phyloP scores from a whole-genome alignment of 2,888 invertebrate genomes.

The Bhutanitis thaidina region DNA sequence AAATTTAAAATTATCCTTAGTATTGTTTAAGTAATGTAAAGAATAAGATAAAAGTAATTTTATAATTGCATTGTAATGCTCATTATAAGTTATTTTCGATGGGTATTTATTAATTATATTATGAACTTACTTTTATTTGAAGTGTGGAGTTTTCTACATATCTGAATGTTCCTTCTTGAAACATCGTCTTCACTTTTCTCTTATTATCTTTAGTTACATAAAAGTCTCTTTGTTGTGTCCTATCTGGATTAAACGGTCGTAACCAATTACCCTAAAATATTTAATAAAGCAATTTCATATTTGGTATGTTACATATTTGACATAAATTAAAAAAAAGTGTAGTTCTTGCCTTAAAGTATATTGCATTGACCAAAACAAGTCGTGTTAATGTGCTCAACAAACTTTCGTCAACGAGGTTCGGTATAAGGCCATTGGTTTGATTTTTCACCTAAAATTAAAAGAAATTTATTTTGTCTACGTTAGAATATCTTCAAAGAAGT shows the following conservation, averaged over 20 bases:
- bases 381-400: slow-evolving; percentile 32
- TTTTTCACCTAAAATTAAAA: slow-evolving; percentile 34
- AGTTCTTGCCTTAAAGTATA: slow-evolving; percentile 38
- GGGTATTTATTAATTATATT: not conserved
- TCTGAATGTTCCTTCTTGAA: slow-evolving; percentile 26
- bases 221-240: slow-evolving; percentile 30
- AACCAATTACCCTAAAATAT: slow-evolving; percentile 35
- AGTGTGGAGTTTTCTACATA: slow-evolving; percentile 21
- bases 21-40: too few relatives aligned
- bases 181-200: slow-evolving; percentile 31
- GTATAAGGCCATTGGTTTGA: slow-evolving; percentile 40
- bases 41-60: too few relatives aligned
- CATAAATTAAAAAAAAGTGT: too few relatives aligned
- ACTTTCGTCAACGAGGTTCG: slow-evolving; percentile 32
- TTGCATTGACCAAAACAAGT: slow-evolving; percentile 41
- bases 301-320: too few relatives aligned
- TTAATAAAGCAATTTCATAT: not conserved
- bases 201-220: slow-evolving; percentile 25
- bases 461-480: too few relatives aligned
- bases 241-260: slow-evolving; percentile 28
- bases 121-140: slow-evolving; percentile 21
- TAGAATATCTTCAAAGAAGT: too few relatives aligned
- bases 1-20: slow-evolving; percentile 20
- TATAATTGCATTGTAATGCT: too few relatives aligned
- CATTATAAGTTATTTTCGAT: too few relatives aligned